Base-by-base conservation (phyloP, 2,888 invertebrate genomes). In the Pristionchus mayeri region DNA sequence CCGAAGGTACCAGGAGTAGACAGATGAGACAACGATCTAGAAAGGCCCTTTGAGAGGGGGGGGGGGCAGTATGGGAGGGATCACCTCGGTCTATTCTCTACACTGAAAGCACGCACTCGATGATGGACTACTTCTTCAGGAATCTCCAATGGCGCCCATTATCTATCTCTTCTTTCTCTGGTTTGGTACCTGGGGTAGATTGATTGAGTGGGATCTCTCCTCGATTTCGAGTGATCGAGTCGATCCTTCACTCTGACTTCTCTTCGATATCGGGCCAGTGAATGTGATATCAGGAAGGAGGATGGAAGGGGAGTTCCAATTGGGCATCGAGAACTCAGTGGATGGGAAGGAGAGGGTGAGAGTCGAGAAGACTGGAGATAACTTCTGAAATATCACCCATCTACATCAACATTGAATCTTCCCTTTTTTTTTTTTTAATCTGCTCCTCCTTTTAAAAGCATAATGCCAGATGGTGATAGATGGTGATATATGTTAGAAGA, bases 1-100 rank as follows among this genome's bases (percentile, higher is more conserved):
- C 71, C 71, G 24, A 40, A 76, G 3, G 76, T 76, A 30, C 76
- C 76, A 27, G 48, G 50, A 76, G 76, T 50, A 27, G 48, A 76
- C 21, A 44, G 44, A 67, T 44, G 48, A 27, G 76, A 75, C n/a
- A 30, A 27, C 7, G 50, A 50, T 57, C 57, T 18, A 11, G 57
- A n/a, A 24, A 57, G 11, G 21, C 21, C 57, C 4, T 24, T 18
- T 21, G 21, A 21, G 57, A n/a, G 21, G 57, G n/a, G 21, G 24
- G 57, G 7, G 57, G 24, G 21, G 34, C 9, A n/a, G 21, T 9
- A n/a, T 9, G n/a, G 24, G 37, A 37, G 37, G 40, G 24, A 44
- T 18, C n/a, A 44, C 71, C 71, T 71, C n/a, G 44, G 71, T 71
- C 71, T 71, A 3, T n/a, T 16, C 24, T 71, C 71, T 40, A 40